Base-by-base conservation (phyloP, 2,113 vertebrate genomes). In the Myiagra hebetior region DNA sequence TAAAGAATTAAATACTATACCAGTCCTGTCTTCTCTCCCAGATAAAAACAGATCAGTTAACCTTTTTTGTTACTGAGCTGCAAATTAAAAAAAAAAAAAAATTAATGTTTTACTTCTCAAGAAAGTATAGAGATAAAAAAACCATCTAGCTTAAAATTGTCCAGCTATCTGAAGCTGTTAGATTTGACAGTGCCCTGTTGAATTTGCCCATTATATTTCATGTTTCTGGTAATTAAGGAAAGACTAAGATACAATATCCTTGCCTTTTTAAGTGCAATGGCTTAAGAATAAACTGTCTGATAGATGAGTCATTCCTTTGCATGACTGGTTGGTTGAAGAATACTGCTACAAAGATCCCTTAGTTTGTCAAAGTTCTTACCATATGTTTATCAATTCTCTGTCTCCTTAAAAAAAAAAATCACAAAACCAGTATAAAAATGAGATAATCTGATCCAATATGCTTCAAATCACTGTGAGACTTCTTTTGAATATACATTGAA, bases 181-280 rank as follows among this genome's bases (percentile, higher is more conserved):
- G 35, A 86, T 85, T 85, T 96, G 94, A 52, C 73, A 91, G 74
- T 84, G 81, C 82, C 95, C 95, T 93, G 68, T 59, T 87, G 85
- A 91, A 52, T 87, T 87, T 91, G 37, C 47, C 77, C 7, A 3
- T 91, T 69, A 67, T 91, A 81, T 93, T 88, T 84, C 44, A 65
- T 50, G 52, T 93, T 91, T 86, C 87, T 79, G 68, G 33, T 89
- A 95, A 56, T 94, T 91, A 57, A 31, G 67, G 31, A 78, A 96
- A 69, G 88, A 80, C 31, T 52, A 50, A 91, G 67, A 28, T 81
- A 60, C 50, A 41, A 52, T 44, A 77, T 23, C 28, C 93, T 97
- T 97, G 89, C 94, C 87, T 94, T 97, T 97, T 97, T 94, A 94
- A 90, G 56, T 44, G 73, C 8, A 8, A 37, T 94, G 89, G 59